Evolutionary conservation across 2,888 invertebrate species (phyloP).

Genomic region (Antheraea assamensis): DNA sequence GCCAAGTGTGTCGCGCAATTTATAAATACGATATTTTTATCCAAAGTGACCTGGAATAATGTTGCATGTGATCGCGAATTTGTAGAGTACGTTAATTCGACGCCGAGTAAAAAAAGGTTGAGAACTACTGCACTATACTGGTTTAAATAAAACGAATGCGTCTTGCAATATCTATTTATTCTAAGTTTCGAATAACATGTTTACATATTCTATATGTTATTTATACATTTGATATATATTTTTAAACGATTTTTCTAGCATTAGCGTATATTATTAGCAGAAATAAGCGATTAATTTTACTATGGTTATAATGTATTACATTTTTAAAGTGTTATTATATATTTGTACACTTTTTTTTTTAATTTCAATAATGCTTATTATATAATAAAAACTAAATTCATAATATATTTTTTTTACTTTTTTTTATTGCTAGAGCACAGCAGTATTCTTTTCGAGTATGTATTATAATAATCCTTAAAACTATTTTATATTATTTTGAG

Average conservation of each 20-base stretch:
- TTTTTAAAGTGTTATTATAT: background rate
- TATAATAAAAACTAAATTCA: background rate
- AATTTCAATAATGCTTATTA: background rate
- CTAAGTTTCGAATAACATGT: background rate
- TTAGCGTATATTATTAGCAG: conserved; percentile 9
- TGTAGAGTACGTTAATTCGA: too few relatives aligned
- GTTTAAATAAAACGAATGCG: background rate
- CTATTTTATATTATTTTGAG: background rate
- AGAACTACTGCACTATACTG: too few relatives aligned
- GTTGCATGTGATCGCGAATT: too few relatives aligned
- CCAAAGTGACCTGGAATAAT: too few relatives aligned
- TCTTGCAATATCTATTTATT: conserved; percentile 1
- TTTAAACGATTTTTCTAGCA: background rate
- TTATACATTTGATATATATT: background rate
- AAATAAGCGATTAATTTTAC: background rate
- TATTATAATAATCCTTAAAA: conserved; percentile 8
- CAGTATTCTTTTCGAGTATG: conserved; percentile 47
- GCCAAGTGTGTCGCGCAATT: too few relatives aligned
- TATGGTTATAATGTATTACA: too few relatives aligned
- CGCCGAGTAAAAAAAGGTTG: too few relatives aligned
- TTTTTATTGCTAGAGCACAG: conserved; percentile 76
- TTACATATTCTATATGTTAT: background rate
- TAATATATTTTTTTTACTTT: conserved; percentile 28
- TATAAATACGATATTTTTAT: too few relatives aligned
- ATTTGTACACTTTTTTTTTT: background rate